Evolutionary conservation across 2,888 invertebrate species (phyloP).

Genomic region (Diarsia brunnea): DNA sequence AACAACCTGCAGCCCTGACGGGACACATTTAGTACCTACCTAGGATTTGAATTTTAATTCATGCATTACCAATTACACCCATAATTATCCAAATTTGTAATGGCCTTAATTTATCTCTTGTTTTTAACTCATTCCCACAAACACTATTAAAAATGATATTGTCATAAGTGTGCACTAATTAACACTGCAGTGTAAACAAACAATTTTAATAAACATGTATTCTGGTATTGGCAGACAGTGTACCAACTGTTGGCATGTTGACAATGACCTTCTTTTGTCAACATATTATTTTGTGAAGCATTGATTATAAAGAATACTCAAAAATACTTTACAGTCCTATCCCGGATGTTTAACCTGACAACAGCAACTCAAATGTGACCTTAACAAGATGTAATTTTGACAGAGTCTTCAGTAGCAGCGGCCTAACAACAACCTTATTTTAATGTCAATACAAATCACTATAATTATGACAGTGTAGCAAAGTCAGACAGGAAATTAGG

Average conservation of each 20-base stretch:
- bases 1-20: too few relatives aligned
- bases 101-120: neutral
- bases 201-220: conserved; percentile 30
- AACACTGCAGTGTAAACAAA: conserved; percentile 22
- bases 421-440: neutral
- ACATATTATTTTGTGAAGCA: conserved; percentile 18
- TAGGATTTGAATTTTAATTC: too few relatives aligned
- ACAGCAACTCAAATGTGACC: neutral
- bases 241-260: conserved; percentile 46
- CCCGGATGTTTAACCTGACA: neutral
- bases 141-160: neutral
- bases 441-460: neutral
- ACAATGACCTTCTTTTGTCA: conserved; percentile 42
- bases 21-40: too few relatives aligned
- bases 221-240: conserved; percentile 25
- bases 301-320: conserved; percentile 13
- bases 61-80: too few relatives aligned
- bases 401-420: neutral
- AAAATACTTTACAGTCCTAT: conserved; percentile 17
- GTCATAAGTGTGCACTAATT: neutral
- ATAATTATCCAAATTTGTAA: too few relatives aligned
- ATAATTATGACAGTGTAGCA: neutral
- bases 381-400: neutral
- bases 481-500: neutral
- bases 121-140: neutral